These are phyloP conservation scores for Oncorhynchus mykiss DNA, from an alignment of 2,113 vertebrate species.

Conservation along the genomic window DNA sequence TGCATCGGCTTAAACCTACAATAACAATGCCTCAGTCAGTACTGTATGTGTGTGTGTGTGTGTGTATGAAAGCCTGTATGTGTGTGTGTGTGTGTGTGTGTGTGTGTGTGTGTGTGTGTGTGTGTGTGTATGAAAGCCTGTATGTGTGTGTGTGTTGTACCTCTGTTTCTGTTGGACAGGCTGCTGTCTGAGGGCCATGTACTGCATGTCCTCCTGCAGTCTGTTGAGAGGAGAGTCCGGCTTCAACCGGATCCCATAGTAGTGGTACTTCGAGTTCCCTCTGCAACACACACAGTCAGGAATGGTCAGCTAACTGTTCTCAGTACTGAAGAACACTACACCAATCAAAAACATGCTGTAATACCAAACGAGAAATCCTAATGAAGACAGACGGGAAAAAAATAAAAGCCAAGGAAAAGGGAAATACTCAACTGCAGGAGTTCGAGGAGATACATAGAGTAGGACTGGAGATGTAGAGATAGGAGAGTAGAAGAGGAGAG, in stretches of 20 bases:
- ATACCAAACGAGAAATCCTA: too few species aligned
- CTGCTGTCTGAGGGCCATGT: conserved; percentile 97
- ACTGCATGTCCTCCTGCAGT: conserved; percentile 94
- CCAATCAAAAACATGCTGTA: not conserved
- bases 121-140: too few species aligned
- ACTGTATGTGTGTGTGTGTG: not conserved
- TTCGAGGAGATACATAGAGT: too few species aligned
- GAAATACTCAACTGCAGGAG: too few species aligned
- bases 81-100: too few species aligned
- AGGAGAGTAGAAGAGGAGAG: too few species aligned
- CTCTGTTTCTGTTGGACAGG: conserved; percentile 94
- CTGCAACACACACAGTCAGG: conserved; percentile 60
- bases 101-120: not conserved
- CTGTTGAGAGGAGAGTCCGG: conserved; percentile 94
- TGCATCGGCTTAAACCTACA: conserved; percentile 87
- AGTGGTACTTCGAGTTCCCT: conserved; percentile 98
- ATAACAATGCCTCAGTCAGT: conserved; percentile 1
- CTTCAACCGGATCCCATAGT: conserved; percentile 96
- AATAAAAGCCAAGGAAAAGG: too few species aligned
- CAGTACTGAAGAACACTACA: conserved; percentile 70
- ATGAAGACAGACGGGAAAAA: too few species aligned
- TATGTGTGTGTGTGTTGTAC: conserved; percentile 55
- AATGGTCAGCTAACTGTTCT: not conserved
- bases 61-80: too few species aligned
- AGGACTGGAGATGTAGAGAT: too few species aligned